A percentile compares a stretch with the other conserved stretches of the same genome.
These are phyloP conservation scores for Coregonus clupeaformis DNA, from an alignment of 2,113 vertebrate species.

Conservation along the genomic window DNA sequence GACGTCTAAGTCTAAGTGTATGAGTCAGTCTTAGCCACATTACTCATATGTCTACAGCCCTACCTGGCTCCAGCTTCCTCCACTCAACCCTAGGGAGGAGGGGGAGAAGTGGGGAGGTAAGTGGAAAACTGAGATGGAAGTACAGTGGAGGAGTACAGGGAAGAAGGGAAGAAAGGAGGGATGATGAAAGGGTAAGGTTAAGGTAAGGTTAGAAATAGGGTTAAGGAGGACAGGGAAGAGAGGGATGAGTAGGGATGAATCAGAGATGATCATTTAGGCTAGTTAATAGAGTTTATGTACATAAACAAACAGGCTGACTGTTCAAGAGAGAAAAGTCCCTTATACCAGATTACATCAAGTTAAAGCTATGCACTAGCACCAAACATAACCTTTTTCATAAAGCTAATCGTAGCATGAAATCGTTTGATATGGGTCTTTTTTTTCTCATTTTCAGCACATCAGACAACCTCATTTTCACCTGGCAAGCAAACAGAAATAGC, in stretches of 20 bases:
- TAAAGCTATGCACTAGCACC: background rate
- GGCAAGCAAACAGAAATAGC: constrained; percentile 64
- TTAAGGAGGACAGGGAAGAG: background rate
- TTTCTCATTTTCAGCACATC: constrained; percentile 49
- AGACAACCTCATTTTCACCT: constrained; percentile 69
- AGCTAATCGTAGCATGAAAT: constrained; percentile 22
- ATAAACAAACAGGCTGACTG: background rate
- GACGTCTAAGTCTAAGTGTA: constrained; percentile 42
- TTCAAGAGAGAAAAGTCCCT: background rate
- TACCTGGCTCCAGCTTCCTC: constrained; percentile 58
- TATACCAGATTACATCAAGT: background rate
- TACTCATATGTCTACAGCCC: constrained; percentile 64
- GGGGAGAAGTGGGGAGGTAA: background rate
- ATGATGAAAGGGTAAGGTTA: background rate
- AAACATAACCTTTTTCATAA: constrained; percentile 28
- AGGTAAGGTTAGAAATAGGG: background rate
- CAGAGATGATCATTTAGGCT: too few relatives aligned
- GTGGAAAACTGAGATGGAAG: too few relatives aligned
- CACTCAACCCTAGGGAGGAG: background rate
- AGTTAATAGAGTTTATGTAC: background rate
- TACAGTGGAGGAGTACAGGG: background rate
- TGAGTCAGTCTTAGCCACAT: constrained; percentile 68
- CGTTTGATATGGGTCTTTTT: background rate
- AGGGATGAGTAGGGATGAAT: background rate
- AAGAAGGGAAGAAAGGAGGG: background rate